These are phyloP conservation scores for Aphodius sticticus DNA, from an alignment of 2,888 invertebrate species.

Conservation along the genomic window DNA sequence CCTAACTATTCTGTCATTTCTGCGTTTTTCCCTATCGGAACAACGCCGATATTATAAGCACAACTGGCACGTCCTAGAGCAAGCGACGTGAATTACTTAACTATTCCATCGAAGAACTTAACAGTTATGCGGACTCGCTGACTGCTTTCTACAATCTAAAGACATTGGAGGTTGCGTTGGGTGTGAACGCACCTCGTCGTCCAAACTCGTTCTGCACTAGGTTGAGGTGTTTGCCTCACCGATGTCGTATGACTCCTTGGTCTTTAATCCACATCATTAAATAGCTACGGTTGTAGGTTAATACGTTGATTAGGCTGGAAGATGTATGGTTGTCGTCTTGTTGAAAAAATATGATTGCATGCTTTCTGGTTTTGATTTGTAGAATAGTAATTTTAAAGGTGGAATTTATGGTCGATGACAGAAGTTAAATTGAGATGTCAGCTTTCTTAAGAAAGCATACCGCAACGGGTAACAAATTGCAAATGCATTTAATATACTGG, in stretches of 20 bases:
- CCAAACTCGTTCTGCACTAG: neutral
- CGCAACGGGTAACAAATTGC: neutral
- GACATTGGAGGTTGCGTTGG: neutral
- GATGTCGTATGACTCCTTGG: neutral
- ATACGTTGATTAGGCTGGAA: neutral
- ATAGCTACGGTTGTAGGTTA: neutral
- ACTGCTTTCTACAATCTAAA: neutral
- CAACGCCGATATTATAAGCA: neutral
- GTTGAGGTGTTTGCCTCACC: neutral
- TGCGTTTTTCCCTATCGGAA: neutral
- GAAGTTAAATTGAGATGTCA: neutral
- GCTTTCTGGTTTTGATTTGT: neutral
- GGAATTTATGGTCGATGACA: neutral
- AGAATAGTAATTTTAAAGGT: neutral
- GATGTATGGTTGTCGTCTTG: neutral
- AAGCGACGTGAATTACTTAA: neutral
- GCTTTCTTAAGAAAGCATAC: neutral
- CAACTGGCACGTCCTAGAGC: neutral
- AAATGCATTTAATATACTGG: neutral
- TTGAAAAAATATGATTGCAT: neutral
- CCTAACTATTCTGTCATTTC: neutral
- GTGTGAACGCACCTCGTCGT: neutral
- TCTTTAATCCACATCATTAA: neutral
- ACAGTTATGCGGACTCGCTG: conserved; percentile 4
- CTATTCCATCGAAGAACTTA: neutral